Evolutionary conservation across 2,797 vertebrate genomes (phyloP).

Genomic region (Percopsis omiscomaycus): DNA sequence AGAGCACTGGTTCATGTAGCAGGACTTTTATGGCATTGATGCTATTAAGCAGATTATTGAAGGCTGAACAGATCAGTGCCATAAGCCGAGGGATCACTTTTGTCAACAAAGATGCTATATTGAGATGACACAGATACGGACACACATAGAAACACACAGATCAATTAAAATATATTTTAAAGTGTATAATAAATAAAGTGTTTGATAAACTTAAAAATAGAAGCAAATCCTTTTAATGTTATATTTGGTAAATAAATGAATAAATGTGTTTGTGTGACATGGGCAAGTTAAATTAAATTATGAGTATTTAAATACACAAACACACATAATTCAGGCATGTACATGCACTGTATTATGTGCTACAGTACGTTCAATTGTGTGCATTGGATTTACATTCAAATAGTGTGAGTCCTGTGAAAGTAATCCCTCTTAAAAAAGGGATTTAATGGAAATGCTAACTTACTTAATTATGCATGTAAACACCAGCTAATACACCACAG

Average conservation of each 20-base stretch:
- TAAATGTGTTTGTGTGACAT: neutral
- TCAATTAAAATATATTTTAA: neutral
- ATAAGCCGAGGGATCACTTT: constrained; percentile 72
- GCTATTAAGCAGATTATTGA: constrained; percentile 77
- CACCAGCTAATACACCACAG: too few relatives aligned
- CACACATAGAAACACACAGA: constrained; percentile 9
- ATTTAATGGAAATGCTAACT: too few relatives aligned
- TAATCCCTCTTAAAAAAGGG: too few relatives aligned
- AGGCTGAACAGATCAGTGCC: constrained; percentile 65
- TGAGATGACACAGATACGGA: constrained; percentile 47
- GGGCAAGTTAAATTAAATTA: neutral
- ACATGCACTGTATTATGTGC: neutral
- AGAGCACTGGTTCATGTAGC: too few relatives aligned
- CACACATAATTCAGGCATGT: neutral
- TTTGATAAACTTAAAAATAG: neutral
- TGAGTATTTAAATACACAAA: neutral
- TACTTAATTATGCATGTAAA: too few relatives aligned
- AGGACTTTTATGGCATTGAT: constrained; percentile 18
- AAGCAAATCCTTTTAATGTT: neutral
- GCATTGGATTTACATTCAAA: neutral
- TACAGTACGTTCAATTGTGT: neutral
- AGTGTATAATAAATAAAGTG: neutral
- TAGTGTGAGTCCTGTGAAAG: neutral
- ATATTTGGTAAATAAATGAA: neutral
- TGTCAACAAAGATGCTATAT: constrained; percentile 59